Evolutionary conservation across 2,888 invertebrate genomes (phyloP), one percentile per base, ranked within the genome.

Genomic region (Alsophila aescularia): DNA sequence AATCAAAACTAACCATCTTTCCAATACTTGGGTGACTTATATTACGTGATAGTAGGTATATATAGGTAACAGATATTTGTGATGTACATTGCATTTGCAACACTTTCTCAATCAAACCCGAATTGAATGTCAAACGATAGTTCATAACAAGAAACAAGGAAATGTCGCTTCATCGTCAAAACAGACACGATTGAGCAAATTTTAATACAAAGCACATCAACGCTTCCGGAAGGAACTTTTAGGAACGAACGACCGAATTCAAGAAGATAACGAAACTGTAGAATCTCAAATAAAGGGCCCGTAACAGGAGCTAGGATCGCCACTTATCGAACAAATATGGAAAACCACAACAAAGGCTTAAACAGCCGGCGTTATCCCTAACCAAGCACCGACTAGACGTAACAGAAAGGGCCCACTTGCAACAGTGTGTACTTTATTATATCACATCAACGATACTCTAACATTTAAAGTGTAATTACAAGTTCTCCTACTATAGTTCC

Each of bases 111-210:
- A 66, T 61, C 58, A 59, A 68, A 68, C 55, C 52, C 61, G 37
- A 60, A 54, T 52, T 44, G 31, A 53, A 60, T 44, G 56, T 47
- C 58, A 66, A 62, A 59, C 44, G 52, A 69, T 67, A 62, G 67
- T 54, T 53, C 44, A 58, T 66, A 76, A 74, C 66, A 73, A 69
- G 69, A 73, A 72, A 73, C 66, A 70, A 69, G 68, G 64, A 57
- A 56, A 68, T 67, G 68, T 70, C 68, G 77, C 73, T 75, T 70
- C 69, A 79, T 76, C 76, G 79, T 73, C 77, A 79, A 44, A 85
- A 83, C 71, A 71, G 78, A 73, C 69, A 75, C 75, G 75, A 80
- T 89, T 90, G 90, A 90, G 90, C 90, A 90, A 89, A 75, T 82
- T 82, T 84, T 76, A 82, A 83, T 79, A 77, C 81, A 81, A 78